phyloP scores from a whole-genome alignment of 2,888 invertebrate species.

The Nasonovia ribisnigri region DNA sequence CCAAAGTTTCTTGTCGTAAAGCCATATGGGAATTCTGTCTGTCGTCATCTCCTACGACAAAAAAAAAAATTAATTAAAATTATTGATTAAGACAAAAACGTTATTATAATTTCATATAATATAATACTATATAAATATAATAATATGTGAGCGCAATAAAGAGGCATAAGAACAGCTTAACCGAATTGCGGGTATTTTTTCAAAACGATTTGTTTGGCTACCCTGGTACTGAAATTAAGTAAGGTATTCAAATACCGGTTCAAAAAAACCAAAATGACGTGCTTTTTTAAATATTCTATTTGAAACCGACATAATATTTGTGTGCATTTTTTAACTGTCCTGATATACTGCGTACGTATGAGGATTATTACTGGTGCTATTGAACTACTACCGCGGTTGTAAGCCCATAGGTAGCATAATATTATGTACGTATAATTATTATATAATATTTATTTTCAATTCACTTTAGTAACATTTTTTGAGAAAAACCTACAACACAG shows the following conservation, averaged over 20 bases:
- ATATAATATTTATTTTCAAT: neutral
- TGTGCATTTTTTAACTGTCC: neutral
- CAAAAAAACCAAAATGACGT: neutral
- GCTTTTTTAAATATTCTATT: too few species aligned
- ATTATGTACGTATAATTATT: too few species aligned
- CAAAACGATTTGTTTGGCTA: too few species aligned
- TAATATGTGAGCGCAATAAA: too few species aligned
- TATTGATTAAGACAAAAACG: neutral
- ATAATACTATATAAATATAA: too few species aligned
- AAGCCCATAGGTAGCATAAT: neutral
- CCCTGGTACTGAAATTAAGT: neutral
- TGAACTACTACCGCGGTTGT: neutral
- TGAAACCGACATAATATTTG: neutral
- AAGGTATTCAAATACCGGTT: neutral
- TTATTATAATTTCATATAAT: neutral
- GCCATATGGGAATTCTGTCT: slow-evolving; percentile 79
- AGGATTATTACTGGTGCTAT: neutral
- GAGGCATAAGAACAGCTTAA: too few species aligned
- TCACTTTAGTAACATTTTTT: too few species aligned
- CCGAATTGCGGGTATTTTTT: too few species aligned
- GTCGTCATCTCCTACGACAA: slow-evolving; percentile 52
- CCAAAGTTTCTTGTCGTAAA: slow-evolving; percentile 83
- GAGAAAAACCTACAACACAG: too few species aligned
- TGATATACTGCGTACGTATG: neutral
- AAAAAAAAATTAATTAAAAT: neutral